These are phyloP conservation scores for Tridacna gigas DNA, from an alignment of 2,888 invertebrate species.

Conservation along the genomic window DNA sequence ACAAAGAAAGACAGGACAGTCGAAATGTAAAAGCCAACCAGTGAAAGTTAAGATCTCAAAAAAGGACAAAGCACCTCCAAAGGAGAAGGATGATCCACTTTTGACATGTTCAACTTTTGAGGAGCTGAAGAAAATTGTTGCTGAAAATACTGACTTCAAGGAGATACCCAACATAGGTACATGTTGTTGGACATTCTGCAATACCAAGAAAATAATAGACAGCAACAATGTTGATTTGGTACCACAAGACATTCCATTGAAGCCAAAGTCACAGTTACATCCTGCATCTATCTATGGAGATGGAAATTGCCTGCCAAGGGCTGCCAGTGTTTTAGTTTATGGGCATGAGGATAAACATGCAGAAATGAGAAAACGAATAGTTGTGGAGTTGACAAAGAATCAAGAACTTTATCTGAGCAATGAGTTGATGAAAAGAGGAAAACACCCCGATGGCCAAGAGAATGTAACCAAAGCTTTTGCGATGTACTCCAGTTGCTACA, in stretches of 20 bases:
- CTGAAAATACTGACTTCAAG: not conserved
- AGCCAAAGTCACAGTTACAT: not conserved
- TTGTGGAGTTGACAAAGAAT: slow-evolving; percentile 22
- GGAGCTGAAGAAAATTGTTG: slow-evolving; percentile 8
- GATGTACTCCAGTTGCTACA: not conserved
- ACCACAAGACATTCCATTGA: slow-evolving; percentile 15
- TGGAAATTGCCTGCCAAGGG: slow-evolving; percentile 33
- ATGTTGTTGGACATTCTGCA: slow-evolving; percentile 14
- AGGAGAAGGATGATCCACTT: not conserved
- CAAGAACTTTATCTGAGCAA: slow-evolving; percentile 14
- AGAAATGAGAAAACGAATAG: slow-evolving; percentile 36
- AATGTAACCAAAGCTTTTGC: slow-evolving; percentile 20
- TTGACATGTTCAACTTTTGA: not conserved
- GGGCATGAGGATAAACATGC: slow-evolving; percentile 13
- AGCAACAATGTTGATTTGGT: slow-evolving; percentile 3
- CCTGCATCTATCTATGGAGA: slow-evolving; percentile 27
- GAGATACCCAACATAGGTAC: not conserved
- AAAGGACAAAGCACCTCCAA: not conserved
- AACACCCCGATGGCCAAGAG: not conserved
- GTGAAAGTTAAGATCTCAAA: not conserved
- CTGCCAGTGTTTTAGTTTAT: slow-evolving; percentile 32
- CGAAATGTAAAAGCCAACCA: not conserved
- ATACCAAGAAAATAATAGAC: slow-evolving; percentile 14
- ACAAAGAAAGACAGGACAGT: not conserved
- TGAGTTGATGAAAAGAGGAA: slow-evolving; percentile 22